Evolutionary conservation across 1,140 invertebrate species (phyloP), one percentile per base, ranked within the genome.

Genomic region (Drosophila lowei): DNA sequence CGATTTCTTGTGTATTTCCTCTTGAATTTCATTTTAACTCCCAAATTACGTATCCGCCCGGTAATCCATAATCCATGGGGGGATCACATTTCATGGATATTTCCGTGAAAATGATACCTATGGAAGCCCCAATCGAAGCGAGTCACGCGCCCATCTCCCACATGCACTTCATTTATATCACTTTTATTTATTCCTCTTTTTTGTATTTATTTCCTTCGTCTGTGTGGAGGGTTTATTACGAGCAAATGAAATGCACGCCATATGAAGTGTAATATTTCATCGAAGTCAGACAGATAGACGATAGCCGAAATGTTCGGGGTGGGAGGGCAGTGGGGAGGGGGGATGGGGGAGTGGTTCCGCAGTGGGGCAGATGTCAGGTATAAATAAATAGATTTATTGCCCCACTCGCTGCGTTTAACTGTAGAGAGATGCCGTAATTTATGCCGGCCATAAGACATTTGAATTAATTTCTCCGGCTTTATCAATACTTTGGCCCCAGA

Each of bases 231-330:
- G 30, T 38, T 88, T 86, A 88, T 86, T 86, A 81, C 67, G 68
- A 62, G 70, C 70, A 86, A 86, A 81, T 88, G 64, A 88, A 86
- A 81, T 86, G 77, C 77, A 74, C 58, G 64, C 70, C 62, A 78
- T 62, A 71, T 81, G 60, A 86, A 78, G 74, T 88, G 78, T 86
- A 86, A 86, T 86, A 86, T 86, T 83, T 86, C 83, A 88, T 85
- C 77, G 62, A 53, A 81, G 58, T 66, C 56, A 47, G 57, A 53
- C 63, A 63, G 55, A 62, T 28, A 58, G 42, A 43, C 46, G 30
- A 63, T 13, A 38, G 34, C 11, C 34, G 3, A 13, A 38, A 66
- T 44, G 48, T 64, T 46, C 38, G 7, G 8, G 9, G 18, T 16
- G 11, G 46, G 30, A 23, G n/a, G 21, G 21, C 2, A 23, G 21